Percentiles rank a stretch among this genome's conserved stretches.
phyloP scores from a whole-genome alignment of 2,797 vertebrate genomes.

The Spizella passerina region DNA sequence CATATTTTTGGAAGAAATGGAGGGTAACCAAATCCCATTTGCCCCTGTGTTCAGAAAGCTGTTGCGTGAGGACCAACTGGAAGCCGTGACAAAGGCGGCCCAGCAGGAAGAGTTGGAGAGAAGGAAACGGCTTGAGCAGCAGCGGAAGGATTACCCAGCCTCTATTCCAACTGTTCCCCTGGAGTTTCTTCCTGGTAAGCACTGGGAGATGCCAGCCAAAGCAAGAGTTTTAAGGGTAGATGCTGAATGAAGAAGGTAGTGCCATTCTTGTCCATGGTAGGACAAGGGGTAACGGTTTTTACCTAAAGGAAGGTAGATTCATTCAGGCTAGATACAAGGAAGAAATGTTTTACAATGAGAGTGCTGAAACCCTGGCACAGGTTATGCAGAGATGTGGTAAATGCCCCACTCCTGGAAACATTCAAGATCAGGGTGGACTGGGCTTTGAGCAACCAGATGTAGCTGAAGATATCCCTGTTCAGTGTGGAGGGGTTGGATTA shows the following conservation, averaged over 20 bases:
- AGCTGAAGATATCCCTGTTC: neutral
- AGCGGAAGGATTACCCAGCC: constrained; percentile 91
- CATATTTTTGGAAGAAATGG: neutral
- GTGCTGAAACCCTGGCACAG: neutral
- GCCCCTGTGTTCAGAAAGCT: constrained; percentile 84
- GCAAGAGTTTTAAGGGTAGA: neutral
- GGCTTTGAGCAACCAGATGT: neutral
- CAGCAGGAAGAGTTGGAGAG: constrained; percentile 98
- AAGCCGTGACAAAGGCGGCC: constrained; percentile 96
- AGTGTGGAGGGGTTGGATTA: neutral
- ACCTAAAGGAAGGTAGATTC: neutral
- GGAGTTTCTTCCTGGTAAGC: constrained; percentile 87
- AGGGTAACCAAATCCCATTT: neutral
- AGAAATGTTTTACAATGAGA: neutral
- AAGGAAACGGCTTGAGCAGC: constrained; percentile 93
- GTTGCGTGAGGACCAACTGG: constrained; percentile 94
- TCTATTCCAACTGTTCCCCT: constrained; percentile 77
- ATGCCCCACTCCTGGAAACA: neutral
- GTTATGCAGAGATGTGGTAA: neutral
- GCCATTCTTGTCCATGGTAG: neutral
- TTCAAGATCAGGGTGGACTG: neutral
- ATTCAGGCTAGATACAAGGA: neutral
- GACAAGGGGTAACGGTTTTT: neutral
- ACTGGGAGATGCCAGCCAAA: neutral
- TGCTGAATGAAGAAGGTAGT: neutral